Conservation (phyloP, 2,113 vertebrate genomes). For the Phodopus roborovskii region DNA sequence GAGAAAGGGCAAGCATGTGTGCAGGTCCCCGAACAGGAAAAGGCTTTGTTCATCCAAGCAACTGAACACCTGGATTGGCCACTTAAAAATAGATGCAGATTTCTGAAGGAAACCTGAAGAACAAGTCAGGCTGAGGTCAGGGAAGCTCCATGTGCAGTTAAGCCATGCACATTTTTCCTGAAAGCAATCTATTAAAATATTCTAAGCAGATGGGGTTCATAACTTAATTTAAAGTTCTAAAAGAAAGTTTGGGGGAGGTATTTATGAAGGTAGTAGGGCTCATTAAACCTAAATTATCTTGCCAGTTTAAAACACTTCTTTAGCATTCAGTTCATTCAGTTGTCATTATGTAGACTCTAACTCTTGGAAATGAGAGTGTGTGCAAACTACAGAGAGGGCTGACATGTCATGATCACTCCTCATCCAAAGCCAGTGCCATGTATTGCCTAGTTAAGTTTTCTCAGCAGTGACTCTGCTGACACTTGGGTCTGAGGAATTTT, state of each 20-base stretch:
- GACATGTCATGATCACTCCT: background rate
- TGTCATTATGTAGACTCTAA: constrained; percentile 68
- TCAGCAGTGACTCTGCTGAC: background rate
- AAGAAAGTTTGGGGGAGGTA: constrained; percentile 50
- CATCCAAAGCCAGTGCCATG: background rate
- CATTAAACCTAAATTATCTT: constrained; percentile 76
- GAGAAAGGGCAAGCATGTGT: background rate
- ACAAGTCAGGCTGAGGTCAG: background rate
- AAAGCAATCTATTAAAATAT: constrained; percentile 38
- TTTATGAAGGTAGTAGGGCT: constrained; percentile 70
- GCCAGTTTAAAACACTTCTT: constrained; percentile 62
- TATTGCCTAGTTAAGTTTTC: background rate
- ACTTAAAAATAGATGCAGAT: background rate
- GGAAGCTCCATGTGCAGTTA: background rate
- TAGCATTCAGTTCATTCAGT: constrained; percentile 47
- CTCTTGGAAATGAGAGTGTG: constrained; percentile 19
- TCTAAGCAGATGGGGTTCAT: constrained; percentile 38
- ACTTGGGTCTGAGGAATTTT: background rate
- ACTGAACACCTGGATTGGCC: background rate
- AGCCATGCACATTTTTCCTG: background rate
- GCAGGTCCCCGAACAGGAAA: background rate
- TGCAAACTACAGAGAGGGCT: background rate
- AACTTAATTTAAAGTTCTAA: constrained; percentile 63
- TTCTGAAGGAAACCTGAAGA: background rate
- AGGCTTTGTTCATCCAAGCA: background rate